Evolutionary conservation across 2,888 invertebrate species (phyloP).

Genomic region (Oligia fasciuncula): DNA sequence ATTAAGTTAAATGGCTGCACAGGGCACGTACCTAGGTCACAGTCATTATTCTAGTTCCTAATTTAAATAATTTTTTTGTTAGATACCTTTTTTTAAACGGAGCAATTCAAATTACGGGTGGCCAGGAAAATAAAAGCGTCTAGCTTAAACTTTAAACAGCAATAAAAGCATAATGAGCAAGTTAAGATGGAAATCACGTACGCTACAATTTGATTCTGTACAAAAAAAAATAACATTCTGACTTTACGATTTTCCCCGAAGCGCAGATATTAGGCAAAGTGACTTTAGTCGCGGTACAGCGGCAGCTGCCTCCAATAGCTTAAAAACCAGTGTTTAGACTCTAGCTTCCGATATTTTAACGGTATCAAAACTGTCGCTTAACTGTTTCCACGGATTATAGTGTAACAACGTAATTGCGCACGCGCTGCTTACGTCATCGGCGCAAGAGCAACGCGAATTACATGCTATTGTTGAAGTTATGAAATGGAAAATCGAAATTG

Average conservation of each 20-base stretch:
- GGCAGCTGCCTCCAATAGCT: slow-evolving; percentile 25
- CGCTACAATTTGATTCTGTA: slow-evolving; percentile 12
- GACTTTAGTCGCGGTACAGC: slow-evolving; percentile 20
- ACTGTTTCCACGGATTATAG: slow-evolving; percentile 61
- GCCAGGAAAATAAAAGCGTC: slow-evolving; percentile 11
- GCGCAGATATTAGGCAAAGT: slow-evolving; percentile 12
- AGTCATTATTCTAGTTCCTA: slow-evolving; percentile 27
- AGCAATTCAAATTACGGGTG: slow-evolving; percentile 24
- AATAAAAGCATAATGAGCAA: slow-evolving; percentile 33
- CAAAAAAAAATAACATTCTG: slow-evolving; percentile 2
- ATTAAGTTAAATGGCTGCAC: slow-evolving; percentile 19
- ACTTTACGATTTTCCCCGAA: slow-evolving; percentile 14
- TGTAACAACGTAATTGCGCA: slow-evolving; percentile 50
- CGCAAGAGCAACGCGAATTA: slow-evolving; percentile 46
- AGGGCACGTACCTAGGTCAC: slow-evolving; percentile 29
- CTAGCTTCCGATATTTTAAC: slow-evolving; percentile 61
- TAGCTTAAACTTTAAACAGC: slow-evolving; percentile 5
- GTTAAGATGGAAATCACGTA: slow-evolving; percentile 39
- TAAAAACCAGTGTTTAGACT: slow-evolving; percentile 43
- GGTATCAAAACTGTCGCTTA: slow-evolving; percentile 49
- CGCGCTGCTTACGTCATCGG: slow-evolving; percentile 49
- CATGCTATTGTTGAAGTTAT: slow-evolving; percentile 56
- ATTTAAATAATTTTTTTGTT: slow-evolving; percentile 21
- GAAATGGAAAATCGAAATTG: slow-evolving; percentile 53
- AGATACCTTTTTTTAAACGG: neutral